These are phyloP conservation scores for Elysia chlorotica DNA, from an alignment of 1,140 invertebrate species.

Conservation along the genomic window DNA sequence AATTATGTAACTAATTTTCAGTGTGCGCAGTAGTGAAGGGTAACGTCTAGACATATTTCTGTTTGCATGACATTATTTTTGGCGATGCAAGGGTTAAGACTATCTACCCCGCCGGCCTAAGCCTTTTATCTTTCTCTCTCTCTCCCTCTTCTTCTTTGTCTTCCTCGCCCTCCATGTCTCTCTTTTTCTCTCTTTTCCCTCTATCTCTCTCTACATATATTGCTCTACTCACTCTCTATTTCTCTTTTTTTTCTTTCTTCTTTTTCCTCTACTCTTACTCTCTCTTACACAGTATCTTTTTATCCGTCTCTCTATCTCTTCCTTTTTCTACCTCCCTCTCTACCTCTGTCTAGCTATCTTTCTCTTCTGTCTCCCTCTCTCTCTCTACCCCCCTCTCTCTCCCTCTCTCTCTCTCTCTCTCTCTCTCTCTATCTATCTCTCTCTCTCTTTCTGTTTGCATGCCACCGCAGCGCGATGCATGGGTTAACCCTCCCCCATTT, in stretches of 20 bases:
- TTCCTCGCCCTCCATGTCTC: neutral
- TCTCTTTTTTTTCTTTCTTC: neutral
- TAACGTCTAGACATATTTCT: too few species aligned
- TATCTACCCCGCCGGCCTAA: neutral
- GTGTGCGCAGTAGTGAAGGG: too few species aligned
- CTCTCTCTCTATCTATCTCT: constrained; percentile 9
- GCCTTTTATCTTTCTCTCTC: neutral
- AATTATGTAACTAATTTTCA: too few species aligned
- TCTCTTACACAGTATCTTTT: neutral
- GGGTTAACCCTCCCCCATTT: too few species aligned
- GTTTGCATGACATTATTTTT: too few species aligned
- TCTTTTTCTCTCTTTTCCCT: too few species aligned
- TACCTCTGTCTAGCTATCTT: constrained; percentile 4
- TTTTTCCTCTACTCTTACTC: constrained; percentile 12
- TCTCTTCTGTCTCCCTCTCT: constrained; percentile 2
- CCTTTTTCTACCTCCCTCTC: neutral
- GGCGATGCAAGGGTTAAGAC: too few species aligned
- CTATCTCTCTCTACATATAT: too few species aligned
- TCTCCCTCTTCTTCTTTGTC: neutral
- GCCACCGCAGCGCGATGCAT: too few species aligned
- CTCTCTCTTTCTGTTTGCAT: too few species aligned
- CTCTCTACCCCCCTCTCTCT: neutral
- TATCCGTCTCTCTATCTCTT: neutral
- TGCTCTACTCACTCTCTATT: neutral
- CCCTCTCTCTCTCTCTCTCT: constrained; percentile 19